phyloP scores from a whole-genome alignment of 2,113 vertebrate species.

The Narcine bancroftii region DNA sequence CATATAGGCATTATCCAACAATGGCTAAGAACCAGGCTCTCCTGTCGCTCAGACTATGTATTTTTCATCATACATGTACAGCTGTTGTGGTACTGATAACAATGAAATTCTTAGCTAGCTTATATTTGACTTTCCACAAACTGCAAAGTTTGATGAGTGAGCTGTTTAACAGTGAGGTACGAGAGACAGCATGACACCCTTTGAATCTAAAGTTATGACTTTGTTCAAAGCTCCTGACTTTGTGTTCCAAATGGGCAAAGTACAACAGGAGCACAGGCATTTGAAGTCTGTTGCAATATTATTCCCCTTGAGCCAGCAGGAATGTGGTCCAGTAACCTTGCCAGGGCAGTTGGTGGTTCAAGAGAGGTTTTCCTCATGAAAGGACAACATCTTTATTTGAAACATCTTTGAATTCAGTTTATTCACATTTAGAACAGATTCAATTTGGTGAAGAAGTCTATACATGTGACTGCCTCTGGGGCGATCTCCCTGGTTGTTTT shows the following conservation, averaged over 20 bases:
- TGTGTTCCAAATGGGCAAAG: background rate
- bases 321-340: background rate
- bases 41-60: background rate
- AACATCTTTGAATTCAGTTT: background rate
- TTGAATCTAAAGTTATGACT: background rate
- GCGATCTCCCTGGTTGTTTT: background rate
- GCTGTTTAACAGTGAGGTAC: background rate
- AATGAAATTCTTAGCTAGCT: background rate
- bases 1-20: background rate
- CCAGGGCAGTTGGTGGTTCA: too few relatives aligned
- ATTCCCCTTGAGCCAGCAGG: background rate
- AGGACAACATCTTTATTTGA: background rate
- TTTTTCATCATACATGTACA: background rate
- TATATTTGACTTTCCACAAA: background rate
- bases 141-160: background rate
- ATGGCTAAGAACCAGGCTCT: background rate
- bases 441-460: background rate
- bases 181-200: background rate
- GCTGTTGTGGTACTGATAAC: background rate
- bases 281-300: background rate
- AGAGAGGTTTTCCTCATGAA: background rate
- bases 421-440: background rate
- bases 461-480: background rate
- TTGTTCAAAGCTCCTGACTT: background rate
- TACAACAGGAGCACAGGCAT: slow-evolving; percentile 15